Evolutionary conservation across 2,797 vertebrate genomes (phyloP), one percentile per base, ranked within the genome.

Genomic region (Muscicapa striata): DNA sequence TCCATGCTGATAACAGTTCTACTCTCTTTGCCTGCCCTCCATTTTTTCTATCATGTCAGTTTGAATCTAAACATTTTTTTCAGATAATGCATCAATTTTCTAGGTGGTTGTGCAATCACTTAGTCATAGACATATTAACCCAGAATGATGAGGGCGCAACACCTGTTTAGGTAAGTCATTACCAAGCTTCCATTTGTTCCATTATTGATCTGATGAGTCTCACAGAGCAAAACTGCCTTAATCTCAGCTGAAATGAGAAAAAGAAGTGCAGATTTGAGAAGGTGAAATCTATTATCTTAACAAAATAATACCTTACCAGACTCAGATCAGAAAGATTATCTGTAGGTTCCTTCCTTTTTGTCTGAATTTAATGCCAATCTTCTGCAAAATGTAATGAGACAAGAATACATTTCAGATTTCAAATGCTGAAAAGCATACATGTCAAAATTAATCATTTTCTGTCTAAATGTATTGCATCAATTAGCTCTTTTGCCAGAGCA

Each of bases 401-500:
- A 87, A 58, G 46, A 79, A 70, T 51, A 46, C 21, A 49, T 74
- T 90, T 90, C 66, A 89, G 79, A 91, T 94, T 92, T 84, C 52
- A 90, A 91, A 78, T 52, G 29, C 5, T 79, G 55, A 82, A 89
- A 91, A 93, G 13, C 16, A 67, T 32, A 36, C 48, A 85, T 59
- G 89, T 79, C 38, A 94, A 34, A 96, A 94, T 94, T 88, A 89
- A 95, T 70, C 79, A 64, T 18, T 78, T 43, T 74, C n/a, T 85
- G 49, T 89, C 87, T 70, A 82, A 91, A 96, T 91, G 79, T 85
- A 90, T 83, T 61, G 21, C 67, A 90, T 68, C 59, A 96, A 90
- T 81, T 95, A 95, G n/a, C 48, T 95, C 24, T 94, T 96, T 95
- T 96, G 59, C 77, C 62, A 95, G 46, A 93, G 70, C 11, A 82